Conservation (phyloP, 2,888 invertebrate genomes). For the Rotaria macrura region DNA sequence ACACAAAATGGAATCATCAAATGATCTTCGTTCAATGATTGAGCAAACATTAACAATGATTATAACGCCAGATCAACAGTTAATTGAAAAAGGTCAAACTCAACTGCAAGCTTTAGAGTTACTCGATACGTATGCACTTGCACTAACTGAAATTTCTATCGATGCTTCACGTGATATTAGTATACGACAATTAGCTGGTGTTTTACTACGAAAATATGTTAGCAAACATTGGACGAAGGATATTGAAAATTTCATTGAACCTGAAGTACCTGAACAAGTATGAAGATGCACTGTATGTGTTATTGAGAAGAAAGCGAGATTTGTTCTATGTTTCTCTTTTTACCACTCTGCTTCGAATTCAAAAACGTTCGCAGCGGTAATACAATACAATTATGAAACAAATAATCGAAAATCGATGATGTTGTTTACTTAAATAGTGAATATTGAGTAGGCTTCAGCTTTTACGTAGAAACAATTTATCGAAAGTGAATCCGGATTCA, state of each 20-base stretch:
- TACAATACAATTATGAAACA: no score
- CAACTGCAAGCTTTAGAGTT: not conserved
- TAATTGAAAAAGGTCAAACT: slow-evolving; percentile 7
- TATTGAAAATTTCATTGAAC: slow-evolving; percentile 55
- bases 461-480: no score
- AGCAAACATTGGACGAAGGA: slow-evolving; percentile 60
- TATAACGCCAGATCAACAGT: slow-evolving; percentile 5
- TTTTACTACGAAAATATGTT: slow-evolving; percentile 64
- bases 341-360: no score
- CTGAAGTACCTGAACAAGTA: slow-evolving; percentile 54
- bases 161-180: slow-evolving; percentile 57
- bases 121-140: slow-evolving; percentile 22
- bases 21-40: not conserved
- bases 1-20: not conserved
- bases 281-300: slow-evolving; percentile 30
- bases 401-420: no score
- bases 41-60: slow-evolving; percentile 10
- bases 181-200: slow-evolving; percentile 61
- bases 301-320: no score
- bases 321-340: no score
- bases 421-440: no score
- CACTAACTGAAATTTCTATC: slow-evolving; percentile 59
- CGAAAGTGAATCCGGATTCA: no score
- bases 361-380: no score
- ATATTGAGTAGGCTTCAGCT: no score